These are phyloP conservation scores for Scaptomyza polygonia DNA, from an alignment of 2,888 invertebrate species.

Conservation along the genomic window DNA sequence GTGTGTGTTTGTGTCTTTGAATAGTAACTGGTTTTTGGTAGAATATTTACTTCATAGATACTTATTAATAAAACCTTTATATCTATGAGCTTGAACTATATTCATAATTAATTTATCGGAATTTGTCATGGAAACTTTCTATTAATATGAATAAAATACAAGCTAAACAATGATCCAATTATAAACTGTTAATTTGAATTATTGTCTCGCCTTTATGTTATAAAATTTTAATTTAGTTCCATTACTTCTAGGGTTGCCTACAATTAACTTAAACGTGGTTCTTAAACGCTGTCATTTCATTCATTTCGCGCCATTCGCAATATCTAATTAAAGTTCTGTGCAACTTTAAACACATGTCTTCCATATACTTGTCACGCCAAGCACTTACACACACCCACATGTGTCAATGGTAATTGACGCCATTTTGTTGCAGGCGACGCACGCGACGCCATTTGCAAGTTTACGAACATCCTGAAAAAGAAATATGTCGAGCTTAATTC, in stretches of 20 bases:
- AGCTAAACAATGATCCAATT: not conserved
- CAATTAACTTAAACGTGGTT: slow-evolving; percentile 9
- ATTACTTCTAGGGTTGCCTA: not conserved
- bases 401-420: slow-evolving; percentile 62
- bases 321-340: slow-evolving; percentile 10
- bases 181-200: not conserved
- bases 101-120: too few relatives aligned
- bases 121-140: too few relatives aligned
- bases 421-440: slow-evolving; percentile 50
- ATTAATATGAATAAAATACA: not conserved
- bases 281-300: slow-evolving; percentile 19
- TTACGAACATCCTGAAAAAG: slow-evolving; percentile 25
- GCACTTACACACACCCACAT: slow-evolving; percentile 3
- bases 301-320: slow-evolving; percentile 18
- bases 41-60: not conserved
- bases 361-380: slow-evolving; percentile 30
- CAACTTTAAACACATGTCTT: slow-evolving; percentile 34
- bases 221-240: slow-evolving; percentile 1
- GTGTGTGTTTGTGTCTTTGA: not conserved
- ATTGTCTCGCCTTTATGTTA: not conserved
- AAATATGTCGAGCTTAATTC: slow-evolving; percentile 60
- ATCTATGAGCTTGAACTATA: not conserved
- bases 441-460: slow-evolving; percentile 40
- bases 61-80: too few relatives aligned
- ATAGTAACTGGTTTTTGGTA: not conserved